These are phyloP conservation scores for Mactromeris polynyma DNA, from an alignment of 2,888 invertebrate species.

Conservation along the genomic window DNA sequence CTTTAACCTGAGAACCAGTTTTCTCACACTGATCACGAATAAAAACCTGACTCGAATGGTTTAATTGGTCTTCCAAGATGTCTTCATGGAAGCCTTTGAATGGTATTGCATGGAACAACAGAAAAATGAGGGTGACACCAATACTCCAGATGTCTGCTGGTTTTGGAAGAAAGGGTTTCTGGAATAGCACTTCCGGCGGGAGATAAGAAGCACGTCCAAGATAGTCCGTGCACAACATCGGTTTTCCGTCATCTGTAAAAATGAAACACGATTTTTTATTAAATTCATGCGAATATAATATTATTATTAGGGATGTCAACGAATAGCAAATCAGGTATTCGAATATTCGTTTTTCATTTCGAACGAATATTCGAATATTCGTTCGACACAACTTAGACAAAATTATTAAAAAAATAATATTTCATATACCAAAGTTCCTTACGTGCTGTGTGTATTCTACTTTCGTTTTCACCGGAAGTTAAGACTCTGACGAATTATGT, in stretches of 20 bases:
- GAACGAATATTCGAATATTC: no score
- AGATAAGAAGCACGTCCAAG: constrained; percentile 70
- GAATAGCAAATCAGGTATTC: no score
- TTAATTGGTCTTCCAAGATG: constrained; percentile 43
- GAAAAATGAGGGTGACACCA: constrained; percentile 64
- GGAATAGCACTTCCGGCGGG: constrained; percentile 60
- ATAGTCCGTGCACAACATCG: constrained; percentile 69
- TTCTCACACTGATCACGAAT: neutral
- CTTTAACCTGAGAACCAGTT: neutral
- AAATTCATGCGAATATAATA: no score
- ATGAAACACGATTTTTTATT: no score
- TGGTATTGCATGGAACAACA: constrained; percentile 58
- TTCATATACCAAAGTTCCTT: no score
- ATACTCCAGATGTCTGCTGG: constrained; percentile 73
- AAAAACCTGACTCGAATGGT: constrained; percentile 52
- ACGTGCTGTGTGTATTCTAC: no score
- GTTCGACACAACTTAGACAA: no score
- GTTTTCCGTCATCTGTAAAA: constrained; percentile 47
- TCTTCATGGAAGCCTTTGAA: constrained; percentile 55
- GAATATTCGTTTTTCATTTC: no score
- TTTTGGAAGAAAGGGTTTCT: constrained; percentile 65
- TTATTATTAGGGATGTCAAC: no score
- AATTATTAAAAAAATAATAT: no score
- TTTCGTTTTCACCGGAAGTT: no score
- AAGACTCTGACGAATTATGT: no score